Evolutionary conservation across 2,797 vertebrate species (phyloP).

Genomic region (Periophthalmus magnuspinnatus): DNA sequence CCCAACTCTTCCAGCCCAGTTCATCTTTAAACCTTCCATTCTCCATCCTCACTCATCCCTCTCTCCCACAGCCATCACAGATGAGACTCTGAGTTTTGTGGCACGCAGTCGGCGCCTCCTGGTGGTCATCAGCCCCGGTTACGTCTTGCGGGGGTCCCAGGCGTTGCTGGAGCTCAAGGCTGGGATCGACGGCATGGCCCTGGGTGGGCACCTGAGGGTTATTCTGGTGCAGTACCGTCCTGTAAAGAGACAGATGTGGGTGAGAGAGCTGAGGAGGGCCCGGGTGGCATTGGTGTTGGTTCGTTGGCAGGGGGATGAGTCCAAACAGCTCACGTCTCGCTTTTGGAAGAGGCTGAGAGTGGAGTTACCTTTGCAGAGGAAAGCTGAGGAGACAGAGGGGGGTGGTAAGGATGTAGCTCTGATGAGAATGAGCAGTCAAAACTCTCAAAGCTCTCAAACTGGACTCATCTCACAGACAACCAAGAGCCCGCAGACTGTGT

Average conservation of each 20-base stretch:
- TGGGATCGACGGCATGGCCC: constrained; percentile 90
- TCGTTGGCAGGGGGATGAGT: constrained; percentile 92
- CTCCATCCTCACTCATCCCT: constrained; percentile 21
- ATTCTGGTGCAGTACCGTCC: constrained; percentile 92
- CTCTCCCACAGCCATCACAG: constrained; percentile 88
- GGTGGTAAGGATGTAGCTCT: constrained; percentile 20
- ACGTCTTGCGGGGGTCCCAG: constrained; percentile 88
- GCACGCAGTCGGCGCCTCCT: constrained; percentile 90
- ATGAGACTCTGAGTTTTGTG: constrained; percentile 94
- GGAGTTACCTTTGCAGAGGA: constrained; percentile 83
- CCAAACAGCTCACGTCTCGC: constrained; percentile 81
- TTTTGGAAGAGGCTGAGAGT: constrained; percentile 94
- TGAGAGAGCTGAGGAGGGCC: constrained; percentile 87
- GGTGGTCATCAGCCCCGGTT: constrained; percentile 91
- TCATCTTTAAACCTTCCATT: constrained; percentile 4
- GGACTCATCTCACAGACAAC: constrained; percentile 33
- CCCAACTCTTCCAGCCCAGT: neutral
- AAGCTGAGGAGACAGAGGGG: neutral
- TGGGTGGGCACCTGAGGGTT: constrained; percentile 85
- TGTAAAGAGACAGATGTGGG: constrained; percentile 79
- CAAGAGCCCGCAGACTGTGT: constrained; percentile 25
- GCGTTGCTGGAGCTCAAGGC: constrained; percentile 95
- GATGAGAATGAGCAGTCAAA: constrained; percentile 56
- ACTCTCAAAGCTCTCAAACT: constrained; percentile 47
- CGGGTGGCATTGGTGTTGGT: constrained; percentile 85